phyloP scores from a whole-genome alignment of 2,888 invertebrate genomes.

The Sialis lutaria region DNA sequence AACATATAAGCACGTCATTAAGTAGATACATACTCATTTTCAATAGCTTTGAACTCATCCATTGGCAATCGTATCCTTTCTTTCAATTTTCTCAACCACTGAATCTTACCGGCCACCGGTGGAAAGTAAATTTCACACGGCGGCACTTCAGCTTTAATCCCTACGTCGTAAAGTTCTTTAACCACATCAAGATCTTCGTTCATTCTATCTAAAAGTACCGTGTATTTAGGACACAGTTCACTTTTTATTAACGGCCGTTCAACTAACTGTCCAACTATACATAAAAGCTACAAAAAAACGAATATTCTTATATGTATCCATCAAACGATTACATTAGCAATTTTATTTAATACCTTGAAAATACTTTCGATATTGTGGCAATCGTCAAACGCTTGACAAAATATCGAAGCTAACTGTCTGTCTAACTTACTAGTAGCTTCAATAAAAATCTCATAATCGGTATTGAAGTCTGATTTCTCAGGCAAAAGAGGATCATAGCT shows the following conservation, averaged over 20 bases:
- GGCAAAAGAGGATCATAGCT: conserved; percentile 62
- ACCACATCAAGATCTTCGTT: conserved; percentile 44
- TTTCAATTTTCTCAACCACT: conserved; percentile 52
- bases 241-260: conserved; percentile 55
- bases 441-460: conserved; percentile 45
- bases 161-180: conserved; percentile 43
- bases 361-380: conserved; percentile 46
- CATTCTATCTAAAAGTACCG: conserved; percentile 43
- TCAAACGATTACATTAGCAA: not conserved
- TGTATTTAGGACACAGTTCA: conserved; percentile 51
- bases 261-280: conserved; percentile 55
- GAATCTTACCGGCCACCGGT: conserved; percentile 54
- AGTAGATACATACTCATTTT: conserved; percentile 36
- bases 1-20: conserved; percentile 1
- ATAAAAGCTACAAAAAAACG: conserved; percentile 38
- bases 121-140: conserved; percentile 53
- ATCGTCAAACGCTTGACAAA: conserved; percentile 67
- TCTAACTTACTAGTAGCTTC: conserved; percentile 52
- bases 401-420: conserved; percentile 57
- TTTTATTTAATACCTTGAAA: conserved; percentile 30
- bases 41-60: conserved; percentile 41
- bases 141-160: conserved; percentile 29
- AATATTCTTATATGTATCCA: not conserved
- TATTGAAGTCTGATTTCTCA: conserved; percentile 42
- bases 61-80: conserved; percentile 37